These are phyloP conservation scores for Megamerina dolium DNA, from an alignment of 2,888 invertebrate species.

Conservation along the genomic window DNA sequence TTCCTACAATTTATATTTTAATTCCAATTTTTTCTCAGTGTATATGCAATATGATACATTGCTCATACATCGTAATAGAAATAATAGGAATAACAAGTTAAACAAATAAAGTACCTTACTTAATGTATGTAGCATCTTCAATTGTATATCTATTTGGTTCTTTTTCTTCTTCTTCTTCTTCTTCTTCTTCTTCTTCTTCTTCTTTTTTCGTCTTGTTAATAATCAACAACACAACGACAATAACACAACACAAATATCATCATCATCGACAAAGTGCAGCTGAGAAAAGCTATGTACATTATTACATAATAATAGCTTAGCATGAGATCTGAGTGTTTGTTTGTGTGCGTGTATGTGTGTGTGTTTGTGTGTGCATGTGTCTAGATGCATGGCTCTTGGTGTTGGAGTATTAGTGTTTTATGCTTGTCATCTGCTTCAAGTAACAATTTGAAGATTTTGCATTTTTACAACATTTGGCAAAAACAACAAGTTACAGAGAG, in stretches of 20 bases:
- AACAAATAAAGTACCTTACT: neutral
- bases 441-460: too few species aligned
- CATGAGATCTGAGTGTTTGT: neutral
- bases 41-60: too few species aligned
- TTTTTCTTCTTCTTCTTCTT: slow-evolving; percentile 10
- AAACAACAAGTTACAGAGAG: too few species aligned
- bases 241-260: neutral
- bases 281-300: neutral
- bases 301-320: too few species aligned
- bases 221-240: neutral
- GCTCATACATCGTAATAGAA: too few species aligned
- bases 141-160: slow-evolving; percentile 3
- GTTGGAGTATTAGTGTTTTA: too few species aligned
- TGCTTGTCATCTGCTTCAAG: too few species aligned
- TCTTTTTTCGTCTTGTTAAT: neutral
- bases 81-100: too few species aligned
- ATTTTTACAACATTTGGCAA: too few species aligned
- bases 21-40: too few species aligned
- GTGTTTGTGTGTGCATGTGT: slow-evolving; percentile 15
- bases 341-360: slow-evolving; percentile 10
- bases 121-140: slow-evolving; percentile 5
- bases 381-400: neutral
- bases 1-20: too few species aligned
- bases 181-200: slow-evolving; percentile 8
- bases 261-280: neutral